Conservation (phyloP, 1,140 invertebrate genomes). For the Magallana gigas region DNA sequence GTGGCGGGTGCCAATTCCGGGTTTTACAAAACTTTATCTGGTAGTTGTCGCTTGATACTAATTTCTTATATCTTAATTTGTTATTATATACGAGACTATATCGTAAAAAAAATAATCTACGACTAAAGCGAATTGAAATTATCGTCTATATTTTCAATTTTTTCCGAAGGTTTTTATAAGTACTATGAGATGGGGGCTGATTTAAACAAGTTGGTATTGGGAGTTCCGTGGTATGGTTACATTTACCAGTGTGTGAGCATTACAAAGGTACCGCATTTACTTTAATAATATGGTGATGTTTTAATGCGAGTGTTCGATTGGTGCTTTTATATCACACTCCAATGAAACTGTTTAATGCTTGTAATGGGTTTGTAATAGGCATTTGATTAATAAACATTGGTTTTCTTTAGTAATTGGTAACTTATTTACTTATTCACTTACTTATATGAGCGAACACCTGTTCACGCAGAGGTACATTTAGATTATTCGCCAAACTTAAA, state of each 20-base stretch:
- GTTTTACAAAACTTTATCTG: constrained; percentile 52
- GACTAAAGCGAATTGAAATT: constrained; percentile 24
- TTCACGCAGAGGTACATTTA: too few relatives aligned
- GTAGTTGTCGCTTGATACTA: constrained; percentile 27
- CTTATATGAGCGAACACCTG: too few relatives aligned
- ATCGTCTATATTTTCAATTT: constrained; percentile 48
- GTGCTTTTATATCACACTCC: not conserved
- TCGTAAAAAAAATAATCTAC: not conserved
- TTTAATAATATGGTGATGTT: too few relatives aligned
- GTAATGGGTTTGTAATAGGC: too few relatives aligned
- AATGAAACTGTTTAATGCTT: too few relatives aligned
- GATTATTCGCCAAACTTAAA: too few relatives aligned
- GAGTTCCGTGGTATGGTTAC: constrained; percentile 95
- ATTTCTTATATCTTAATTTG: too few relatives aligned
- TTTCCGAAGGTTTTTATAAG: constrained; percentile 84
- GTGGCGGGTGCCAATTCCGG: constrained; percentile 77
- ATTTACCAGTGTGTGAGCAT: constrained; percentile 75
- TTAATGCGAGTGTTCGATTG: not conserved
- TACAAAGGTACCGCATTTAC: constrained; percentile 60
- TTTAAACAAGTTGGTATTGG: constrained; percentile 91
- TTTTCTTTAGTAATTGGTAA: too few relatives aligned
- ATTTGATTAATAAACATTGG: too few relatives aligned
- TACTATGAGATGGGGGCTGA: constrained; percentile 91
- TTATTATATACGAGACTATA: not conserved
- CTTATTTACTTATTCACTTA: too few relatives aligned